These are phyloP conservation scores for Vespertilio murinus DNA, from an alignment of 2,797 vertebrate genomes.

Conservation along the genomic window DNA sequence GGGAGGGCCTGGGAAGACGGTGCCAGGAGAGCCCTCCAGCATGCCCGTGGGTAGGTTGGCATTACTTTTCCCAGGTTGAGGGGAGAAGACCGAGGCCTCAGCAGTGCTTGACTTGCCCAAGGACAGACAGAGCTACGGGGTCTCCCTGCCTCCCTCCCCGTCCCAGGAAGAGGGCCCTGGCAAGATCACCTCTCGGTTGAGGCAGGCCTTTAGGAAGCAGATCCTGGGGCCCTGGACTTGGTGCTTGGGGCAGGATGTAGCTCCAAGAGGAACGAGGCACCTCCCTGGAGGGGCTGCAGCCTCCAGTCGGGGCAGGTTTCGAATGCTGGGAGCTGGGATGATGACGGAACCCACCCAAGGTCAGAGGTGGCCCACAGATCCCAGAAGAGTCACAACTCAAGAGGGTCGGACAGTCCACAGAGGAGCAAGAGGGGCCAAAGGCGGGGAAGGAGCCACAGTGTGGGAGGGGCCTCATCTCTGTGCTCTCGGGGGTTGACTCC, in stretches of 20 bases:
- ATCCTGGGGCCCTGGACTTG: not conserved
- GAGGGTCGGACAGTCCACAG: not conserved
- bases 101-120: not conserved
- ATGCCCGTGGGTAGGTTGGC: fast-evolving
- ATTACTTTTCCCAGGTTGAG: not conserved
- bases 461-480: fast-evolving
- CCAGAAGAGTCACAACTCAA: not conserved
- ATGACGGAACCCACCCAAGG: not conserved
- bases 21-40: not conserved
- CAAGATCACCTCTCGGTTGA: too few species aligned
- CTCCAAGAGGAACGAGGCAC: not conserved
- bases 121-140: not conserved
- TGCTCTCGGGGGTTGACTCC: not conserved
- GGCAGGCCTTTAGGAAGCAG: not conserved
- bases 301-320: fast-evolving
- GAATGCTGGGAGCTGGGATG: fast-evolving
- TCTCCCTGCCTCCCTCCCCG: not conserved
- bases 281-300: fast-evolving
- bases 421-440: not conserved
- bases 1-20: fast-evolving
- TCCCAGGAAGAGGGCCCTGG: fast-evolving
- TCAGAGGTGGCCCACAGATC: not conserved
- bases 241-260: not conserved
- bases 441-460: fast-evolving
- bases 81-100: not conserved